Conservation (phyloP, 2,888 invertebrate species). For the Pollenia angustigena region DNA sequence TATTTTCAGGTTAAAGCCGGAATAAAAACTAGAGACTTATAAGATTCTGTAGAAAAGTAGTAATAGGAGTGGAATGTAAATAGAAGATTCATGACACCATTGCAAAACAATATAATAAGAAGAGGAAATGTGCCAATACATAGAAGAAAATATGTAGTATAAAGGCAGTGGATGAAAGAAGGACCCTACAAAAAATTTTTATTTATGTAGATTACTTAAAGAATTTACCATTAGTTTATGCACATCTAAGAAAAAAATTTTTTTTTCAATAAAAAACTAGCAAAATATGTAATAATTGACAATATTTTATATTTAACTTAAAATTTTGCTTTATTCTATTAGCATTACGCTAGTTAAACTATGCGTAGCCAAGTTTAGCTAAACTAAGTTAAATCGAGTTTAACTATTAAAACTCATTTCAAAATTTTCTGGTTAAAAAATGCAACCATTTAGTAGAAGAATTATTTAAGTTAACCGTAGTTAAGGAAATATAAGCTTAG, state of each 20-base stretch:
- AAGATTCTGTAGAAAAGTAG: slow-evolving; percentile 12
- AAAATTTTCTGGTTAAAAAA: too few relatives aligned
- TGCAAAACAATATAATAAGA: slow-evolving; percentile 9
- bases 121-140: neutral
- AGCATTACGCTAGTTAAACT: neutral
- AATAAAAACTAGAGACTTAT: neutral
- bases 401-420: neutral
- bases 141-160: neutral
- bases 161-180: neutral
- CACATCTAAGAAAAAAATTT: too few relatives aligned
- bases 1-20: slow-evolving; percentile 34
- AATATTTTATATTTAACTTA: too few relatives aligned
- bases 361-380: neutral
- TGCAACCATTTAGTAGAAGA: too few relatives aligned
- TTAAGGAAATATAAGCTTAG: too few relatives aligned
- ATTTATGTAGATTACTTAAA: too few relatives aligned
- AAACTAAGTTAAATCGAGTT: neutral
- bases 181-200: neutral
- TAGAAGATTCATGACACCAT: slow-evolving; percentile 29
- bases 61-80: slow-evolving; percentile 24
- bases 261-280: too few relatives aligned
- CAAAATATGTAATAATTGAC: too few relatives aligned
- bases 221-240: too few relatives aligned
- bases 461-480: too few relatives aligned
- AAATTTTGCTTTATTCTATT: too few relatives aligned